A percentile compares a stretch with the other conserved stretches of the same genome.
Conservation (phyloP, 1,140 invertebrate species). For the Neodiprion pinetum region DNA sequence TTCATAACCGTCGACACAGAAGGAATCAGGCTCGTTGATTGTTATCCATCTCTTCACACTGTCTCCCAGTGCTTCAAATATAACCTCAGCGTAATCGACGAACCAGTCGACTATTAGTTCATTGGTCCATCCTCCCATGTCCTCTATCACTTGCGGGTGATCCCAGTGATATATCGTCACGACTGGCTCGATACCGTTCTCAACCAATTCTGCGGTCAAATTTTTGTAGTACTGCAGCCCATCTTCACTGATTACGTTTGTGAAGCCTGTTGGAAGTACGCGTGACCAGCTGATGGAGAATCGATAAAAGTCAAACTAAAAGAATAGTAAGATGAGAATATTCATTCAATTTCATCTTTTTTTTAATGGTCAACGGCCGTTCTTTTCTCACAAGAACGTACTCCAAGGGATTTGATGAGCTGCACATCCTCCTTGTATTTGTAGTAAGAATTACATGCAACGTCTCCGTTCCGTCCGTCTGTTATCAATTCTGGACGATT, state of each 20-base stretch:
- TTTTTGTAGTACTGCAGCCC: slow-evolving; percentile 68
- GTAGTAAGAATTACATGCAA: slow-evolving; percentile 68
- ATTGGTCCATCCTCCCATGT: slow-evolving; percentile 67
- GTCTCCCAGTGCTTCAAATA: slow-evolving; percentile 31
- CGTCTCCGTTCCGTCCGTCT: slow-evolving; percentile 63
- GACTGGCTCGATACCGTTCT: slow-evolving; percentile 38
- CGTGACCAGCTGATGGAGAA: slow-evolving; percentile 69
- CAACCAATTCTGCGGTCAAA: slow-evolving; percentile 61
- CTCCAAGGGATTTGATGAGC: slow-evolving; percentile 57
- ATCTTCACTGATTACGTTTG: slow-evolving; percentile 56
- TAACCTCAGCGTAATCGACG: slow-evolving; percentile 51
- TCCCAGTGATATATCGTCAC: slow-evolving; percentile 48
- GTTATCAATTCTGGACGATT: slow-evolving; percentile 58
- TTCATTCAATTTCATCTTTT: background rate
- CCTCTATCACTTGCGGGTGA: slow-evolving; percentile 68
- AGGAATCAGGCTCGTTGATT: slow-evolving; percentile 18
- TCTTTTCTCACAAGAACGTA: slow-evolving; percentile 54
- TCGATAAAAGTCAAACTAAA: slow-evolving; percentile 58
- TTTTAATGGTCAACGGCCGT: slow-evolving; percentile 68
- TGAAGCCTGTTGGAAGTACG: slow-evolving; percentile 60
- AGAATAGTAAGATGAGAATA: slow-evolving; percentile 17
- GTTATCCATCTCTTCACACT: slow-evolving; percentile 27
- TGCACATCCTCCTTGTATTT: slow-evolving; percentile 65
- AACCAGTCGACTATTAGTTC: slow-evolving; percentile 62
- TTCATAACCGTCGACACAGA: slow-evolving; percentile 45